Percentiles rank a stretch among this genome's conserved stretches.
Conservation (phyloP, 2,888 invertebrate species). For the Ctena decussata region DNA sequence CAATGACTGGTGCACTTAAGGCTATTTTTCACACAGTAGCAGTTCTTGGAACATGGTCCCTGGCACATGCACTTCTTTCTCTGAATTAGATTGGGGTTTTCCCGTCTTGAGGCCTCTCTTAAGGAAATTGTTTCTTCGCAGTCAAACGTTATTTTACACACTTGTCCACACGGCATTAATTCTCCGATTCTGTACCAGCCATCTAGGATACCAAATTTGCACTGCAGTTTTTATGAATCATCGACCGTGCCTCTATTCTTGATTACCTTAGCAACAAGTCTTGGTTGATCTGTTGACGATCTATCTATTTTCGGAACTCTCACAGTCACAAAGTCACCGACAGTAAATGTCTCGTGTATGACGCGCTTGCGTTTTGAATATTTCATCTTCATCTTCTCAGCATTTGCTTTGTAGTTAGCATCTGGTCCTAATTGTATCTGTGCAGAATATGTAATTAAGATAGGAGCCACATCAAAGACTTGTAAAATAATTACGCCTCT, state of each 20-base stretch:
- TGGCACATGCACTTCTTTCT: slow-evolving; percentile 18
- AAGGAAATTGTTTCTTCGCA: background rate
- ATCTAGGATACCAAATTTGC: background rate
- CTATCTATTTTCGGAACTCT: background rate
- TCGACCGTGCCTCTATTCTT: background rate
- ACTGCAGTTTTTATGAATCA: background rate
- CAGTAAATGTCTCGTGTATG: background rate
- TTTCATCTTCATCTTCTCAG: background rate
- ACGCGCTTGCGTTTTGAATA: background rate
- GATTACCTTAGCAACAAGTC: background rate
- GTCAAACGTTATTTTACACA: background rate
- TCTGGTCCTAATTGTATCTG: too few species aligned
- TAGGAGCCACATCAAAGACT: too few species aligned
- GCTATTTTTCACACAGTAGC: slow-evolving; percentile 1
- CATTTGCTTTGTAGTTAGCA: background rate
- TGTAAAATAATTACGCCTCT: too few species aligned
- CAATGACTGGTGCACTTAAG: slow-evolving; percentile 6
- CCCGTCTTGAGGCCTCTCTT: background rate
- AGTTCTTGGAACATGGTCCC: background rate
- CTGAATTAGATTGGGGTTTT: background rate
- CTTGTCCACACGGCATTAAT: background rate
- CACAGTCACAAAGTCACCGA: background rate
- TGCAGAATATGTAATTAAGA: too few species aligned
- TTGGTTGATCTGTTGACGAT: background rate
- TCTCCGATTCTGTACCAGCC: background rate